Evolutionary conservation across 2,797 vertebrate genomes (phyloP).

Genomic region (Melopsittacus undulatus): DNA sequence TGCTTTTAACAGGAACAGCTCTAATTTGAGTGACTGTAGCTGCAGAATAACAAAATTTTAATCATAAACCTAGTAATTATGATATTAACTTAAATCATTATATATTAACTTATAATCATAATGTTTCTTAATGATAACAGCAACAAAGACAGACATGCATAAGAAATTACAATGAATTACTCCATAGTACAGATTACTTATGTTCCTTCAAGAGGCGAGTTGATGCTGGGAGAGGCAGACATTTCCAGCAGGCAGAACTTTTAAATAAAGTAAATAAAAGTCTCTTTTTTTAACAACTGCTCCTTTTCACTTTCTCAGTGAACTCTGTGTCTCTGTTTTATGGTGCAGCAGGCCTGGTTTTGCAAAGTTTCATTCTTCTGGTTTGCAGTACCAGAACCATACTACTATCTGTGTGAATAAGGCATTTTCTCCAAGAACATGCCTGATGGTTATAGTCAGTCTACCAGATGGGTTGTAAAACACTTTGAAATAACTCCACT

Average conservation of each 20-base stretch:
- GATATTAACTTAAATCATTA: not conserved
- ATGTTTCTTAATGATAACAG: not conserved
- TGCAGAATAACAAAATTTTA: not conserved
- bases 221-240: slow-evolving; percentile 1
- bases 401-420: slow-evolving; percentile 66
- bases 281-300: not conserved
- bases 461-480: slow-evolving; percentile 76
- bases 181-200: not conserved
- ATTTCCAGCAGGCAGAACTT: slow-evolving; percentile 29
- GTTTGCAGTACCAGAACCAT: slow-evolving; percentile 54
- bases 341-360: slow-evolving; percentile 56
- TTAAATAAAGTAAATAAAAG: slow-evolving; percentile 22
- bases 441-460: slow-evolving; percentile 45
- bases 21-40: not conserved
- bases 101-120: not conserved
- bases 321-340: slow-evolving; percentile 53
- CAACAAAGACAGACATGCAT: not conserved
- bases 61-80: not conserved
- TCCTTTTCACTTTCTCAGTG: slow-evolving; percentile 48
- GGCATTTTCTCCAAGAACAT: slow-evolving; percentile 61
- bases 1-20: not conserved
- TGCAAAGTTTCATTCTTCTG: slow-evolving; percentile 12
- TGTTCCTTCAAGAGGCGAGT: not conserved
- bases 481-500: slow-evolving; percentile 71
- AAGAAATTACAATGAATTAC: not conserved